Conservation (phyloP, 2,888 invertebrate species). For the Limnephilus lunatus region DNA sequence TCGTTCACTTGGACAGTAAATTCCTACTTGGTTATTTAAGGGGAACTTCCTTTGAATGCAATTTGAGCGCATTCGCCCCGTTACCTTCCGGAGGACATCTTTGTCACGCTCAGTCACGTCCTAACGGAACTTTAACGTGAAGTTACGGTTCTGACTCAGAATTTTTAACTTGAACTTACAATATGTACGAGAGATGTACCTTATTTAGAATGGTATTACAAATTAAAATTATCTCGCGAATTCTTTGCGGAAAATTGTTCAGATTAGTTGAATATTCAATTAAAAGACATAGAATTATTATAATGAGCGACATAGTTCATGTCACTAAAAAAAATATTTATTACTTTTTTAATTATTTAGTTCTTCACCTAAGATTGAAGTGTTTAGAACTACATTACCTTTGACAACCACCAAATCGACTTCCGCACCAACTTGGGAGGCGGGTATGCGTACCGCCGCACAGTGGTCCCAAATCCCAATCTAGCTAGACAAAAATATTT, state of each 20-base stretch:
- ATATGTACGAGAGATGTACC: neutral
- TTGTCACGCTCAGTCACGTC: constrained; percentile 43
- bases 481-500: too few relatives aligned
- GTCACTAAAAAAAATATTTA: too few relatives aligned
- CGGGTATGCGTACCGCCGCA: too few relatives aligned
- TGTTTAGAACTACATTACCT: too few relatives aligned
- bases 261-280: neutral
- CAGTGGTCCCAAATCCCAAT: too few relatives aligned
- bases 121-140: constrained; percentile 21
- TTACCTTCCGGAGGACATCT: constrained; percentile 23
- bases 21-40: constrained; percentile 21
- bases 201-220: neutral
- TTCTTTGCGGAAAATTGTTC: neutral
- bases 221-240: neutral
- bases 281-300: neutral
- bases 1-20: neutral
- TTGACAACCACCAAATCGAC: too few relatives aligned
- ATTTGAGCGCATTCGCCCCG: constrained; percentile 37
- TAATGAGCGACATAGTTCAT: too few relatives aligned
- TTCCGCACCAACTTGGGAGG: too few relatives aligned
- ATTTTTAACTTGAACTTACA: constrained; percentile 17
- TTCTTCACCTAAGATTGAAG: too few relatives aligned
- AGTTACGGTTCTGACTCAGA: neutral
- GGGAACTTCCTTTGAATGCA: constrained; percentile 18
- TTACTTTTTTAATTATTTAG: too few relatives aligned